Percentiles rank a stretch among this genome's conserved stretches.
These are phyloP conservation scores for Toxotes chatareus DNA, from an alignment of 2,113 vertebrate species.

Conservation along the genomic window DNA sequence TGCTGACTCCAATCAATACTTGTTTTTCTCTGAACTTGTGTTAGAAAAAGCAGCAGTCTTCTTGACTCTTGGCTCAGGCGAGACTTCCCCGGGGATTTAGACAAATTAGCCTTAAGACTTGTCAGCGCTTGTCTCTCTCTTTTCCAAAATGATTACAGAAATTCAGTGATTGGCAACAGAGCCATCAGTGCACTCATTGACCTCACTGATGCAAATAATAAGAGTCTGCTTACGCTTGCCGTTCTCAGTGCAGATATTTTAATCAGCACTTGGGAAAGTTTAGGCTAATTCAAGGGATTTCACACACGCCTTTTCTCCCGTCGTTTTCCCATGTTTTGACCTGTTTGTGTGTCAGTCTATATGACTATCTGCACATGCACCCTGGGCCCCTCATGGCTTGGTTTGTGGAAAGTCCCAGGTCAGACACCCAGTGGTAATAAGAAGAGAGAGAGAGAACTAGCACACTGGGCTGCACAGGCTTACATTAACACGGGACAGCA, in stretches of 20 bases:
- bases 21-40: not conserved
- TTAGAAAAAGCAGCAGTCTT: not conserved
- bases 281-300: conserved; percentile 12
- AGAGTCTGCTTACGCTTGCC: conserved; percentile 4
- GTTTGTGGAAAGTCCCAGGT: conserved; percentile 72
- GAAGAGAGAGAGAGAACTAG: conserved; percentile 25
- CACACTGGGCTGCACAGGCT: conserved; percentile 30
- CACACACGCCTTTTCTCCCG: not conserved
- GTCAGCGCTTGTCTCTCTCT: conserved; percentile 29
- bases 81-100: conserved; percentile 8
- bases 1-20: not conserved
- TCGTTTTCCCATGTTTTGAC: conserved; percentile 17
- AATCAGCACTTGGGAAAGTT: conserved; percentile 23
- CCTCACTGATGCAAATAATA: conserved; percentile 16
- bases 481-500: conserved; percentile 35
- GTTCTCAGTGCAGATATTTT: not conserved
- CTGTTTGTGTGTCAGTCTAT: conserved; percentile 6
- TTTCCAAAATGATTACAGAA: conserved; percentile 30
- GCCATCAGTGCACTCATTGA: conserved; percentile 24
- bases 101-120: conserved; percentile 11
- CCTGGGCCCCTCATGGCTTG: conserved; percentile 17
- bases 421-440: conserved; percentile 49
- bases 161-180: conserved; percentile 24
- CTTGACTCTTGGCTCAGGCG: conserved; percentile 16
- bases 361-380: conserved; percentile 7